phyloP scores from a whole-genome alignment of 2,797 vertebrate species.

The Mico argentatus region DNA sequence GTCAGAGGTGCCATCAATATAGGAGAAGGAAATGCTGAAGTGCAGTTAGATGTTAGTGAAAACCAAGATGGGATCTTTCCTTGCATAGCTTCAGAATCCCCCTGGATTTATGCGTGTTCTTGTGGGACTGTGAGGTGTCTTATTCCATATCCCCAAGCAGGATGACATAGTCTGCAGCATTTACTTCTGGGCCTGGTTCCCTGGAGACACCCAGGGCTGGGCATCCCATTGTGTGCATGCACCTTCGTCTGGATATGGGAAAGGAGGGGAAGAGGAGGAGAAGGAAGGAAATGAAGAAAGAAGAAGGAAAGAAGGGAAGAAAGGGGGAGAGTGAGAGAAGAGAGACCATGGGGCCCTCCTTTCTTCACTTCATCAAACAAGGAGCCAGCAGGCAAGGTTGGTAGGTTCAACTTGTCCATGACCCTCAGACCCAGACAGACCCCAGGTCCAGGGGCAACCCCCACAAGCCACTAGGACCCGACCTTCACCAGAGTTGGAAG shows the following conservation, averaged over 20 bases:
- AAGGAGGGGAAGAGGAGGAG: not conserved
- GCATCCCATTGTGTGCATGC: accelerated
- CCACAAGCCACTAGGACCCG: accelerated
- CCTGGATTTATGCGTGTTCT: not conserved
- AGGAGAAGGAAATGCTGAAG: not conserved
- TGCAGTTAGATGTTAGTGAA: not conserved
- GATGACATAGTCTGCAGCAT: not conserved
- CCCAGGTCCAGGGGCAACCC: not conserved
- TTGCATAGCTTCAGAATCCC: accelerated
- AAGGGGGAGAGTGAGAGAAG: not conserved
- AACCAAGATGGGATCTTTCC: not conserved
- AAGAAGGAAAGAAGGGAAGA: not conserved
- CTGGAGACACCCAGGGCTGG: not conserved
- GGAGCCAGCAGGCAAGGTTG: not conserved
- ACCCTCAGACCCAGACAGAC: not conserved
- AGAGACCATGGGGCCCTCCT: not conserved
- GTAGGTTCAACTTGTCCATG: not conserved
- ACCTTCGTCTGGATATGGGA: too few relatives aligned
- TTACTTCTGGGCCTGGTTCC: not conserved
- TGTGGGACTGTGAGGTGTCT: accelerated
- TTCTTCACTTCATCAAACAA: not conserved
- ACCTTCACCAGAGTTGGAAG: not conserved
- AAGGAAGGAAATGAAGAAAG: not conserved
- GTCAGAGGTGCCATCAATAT: not conserved
- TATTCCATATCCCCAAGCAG: not conserved